Percentiles rank a stretch among this genome's conserved stretches.
Evolutionary conservation across 2,888 invertebrate species (phyloP).

Genomic region (Ornithoptera alexandrae): DNA sequence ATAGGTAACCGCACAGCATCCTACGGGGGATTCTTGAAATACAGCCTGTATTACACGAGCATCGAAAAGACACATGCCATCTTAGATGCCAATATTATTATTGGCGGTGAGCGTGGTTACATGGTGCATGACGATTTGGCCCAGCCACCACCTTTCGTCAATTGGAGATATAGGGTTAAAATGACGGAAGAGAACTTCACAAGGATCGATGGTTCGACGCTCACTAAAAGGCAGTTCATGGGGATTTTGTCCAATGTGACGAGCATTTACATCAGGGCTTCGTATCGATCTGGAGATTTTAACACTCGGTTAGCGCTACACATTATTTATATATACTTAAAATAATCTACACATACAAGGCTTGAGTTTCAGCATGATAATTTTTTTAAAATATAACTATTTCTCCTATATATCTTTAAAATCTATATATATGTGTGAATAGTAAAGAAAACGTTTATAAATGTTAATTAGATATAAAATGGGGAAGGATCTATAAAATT

Average conservation of each 20-base stretch:
- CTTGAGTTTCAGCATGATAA: background rate
- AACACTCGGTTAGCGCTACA: conserved; percentile 1
- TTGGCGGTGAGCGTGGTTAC: background rate
- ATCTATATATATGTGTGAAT: too few species aligned
- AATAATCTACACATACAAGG: background rate
- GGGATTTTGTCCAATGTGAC: conserved; percentile 3
- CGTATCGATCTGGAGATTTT: background rate
- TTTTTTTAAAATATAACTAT: too few species aligned
- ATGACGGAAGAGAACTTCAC: conserved; percentile 3
- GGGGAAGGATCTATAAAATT: too few species aligned
- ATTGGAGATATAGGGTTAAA: background rate
- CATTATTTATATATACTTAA: background rate
- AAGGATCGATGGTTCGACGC: background rate
- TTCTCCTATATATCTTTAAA: too few species aligned
- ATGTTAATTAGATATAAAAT: too few species aligned
- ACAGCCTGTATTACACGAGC: background rate
- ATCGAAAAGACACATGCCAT: background rate
- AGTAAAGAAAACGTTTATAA: too few species aligned
- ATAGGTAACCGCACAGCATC: background rate
- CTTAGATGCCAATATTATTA: conserved; percentile 3
- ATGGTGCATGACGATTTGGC: background rate
- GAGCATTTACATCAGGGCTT: conserved; percentile 9
- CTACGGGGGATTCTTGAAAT: conserved; percentile 5
- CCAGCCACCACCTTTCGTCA: background rate
- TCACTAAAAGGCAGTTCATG: conserved; percentile 6